Percentiles rank a stretch among this genome's conserved stretches.
Evolutionary conservation across 2,888 invertebrate genomes (phyloP).

Genomic region (Caenorhabditis sp.): DNA sequence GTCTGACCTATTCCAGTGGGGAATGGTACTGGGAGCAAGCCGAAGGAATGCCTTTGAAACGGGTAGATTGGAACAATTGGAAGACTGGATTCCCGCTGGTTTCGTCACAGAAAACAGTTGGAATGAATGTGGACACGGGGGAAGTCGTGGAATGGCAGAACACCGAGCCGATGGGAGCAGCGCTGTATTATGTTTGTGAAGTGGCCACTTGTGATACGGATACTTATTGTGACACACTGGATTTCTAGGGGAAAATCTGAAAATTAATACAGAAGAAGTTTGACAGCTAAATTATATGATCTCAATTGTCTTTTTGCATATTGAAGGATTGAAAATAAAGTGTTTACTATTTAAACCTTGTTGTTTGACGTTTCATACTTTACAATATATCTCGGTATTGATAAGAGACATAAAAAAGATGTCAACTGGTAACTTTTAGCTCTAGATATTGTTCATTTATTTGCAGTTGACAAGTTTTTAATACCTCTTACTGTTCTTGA

Average conservation of each 20-base stretch:
- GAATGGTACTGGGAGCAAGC: conserved; percentile 27
- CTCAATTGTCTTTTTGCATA: too few relatives aligned
- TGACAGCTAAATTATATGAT: background rate
- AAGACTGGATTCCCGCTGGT: conserved; percentile 13
- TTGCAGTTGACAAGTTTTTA: too few relatives aligned
- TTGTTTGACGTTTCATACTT: too few relatives aligned
- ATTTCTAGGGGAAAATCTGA: background rate
- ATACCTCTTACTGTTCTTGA: too few relatives aligned
- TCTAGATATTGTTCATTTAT: too few relatives aligned
- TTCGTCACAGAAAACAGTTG: conserved; percentile 2
- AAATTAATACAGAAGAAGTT: background rate
- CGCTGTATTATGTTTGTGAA: conserved; percentile 34
- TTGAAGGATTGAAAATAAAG: too few relatives aligned
- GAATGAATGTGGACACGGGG: conserved; percentile 11
- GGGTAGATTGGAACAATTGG: conserved; percentile 13
- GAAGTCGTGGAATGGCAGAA: conserved; percentile 26
- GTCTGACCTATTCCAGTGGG: conserved; percentile 20
- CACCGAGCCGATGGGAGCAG: background rate
- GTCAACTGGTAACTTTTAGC: too few relatives aligned
- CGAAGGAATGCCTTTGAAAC: background rate
- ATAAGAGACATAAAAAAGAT: too few relatives aligned
- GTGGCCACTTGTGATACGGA: conserved; percentile 41
- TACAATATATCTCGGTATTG: too few relatives aligned
- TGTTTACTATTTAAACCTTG: too few relatives aligned
- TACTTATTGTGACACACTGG: conserved; percentile 28